These are phyloP conservation scores for Copidosoma floridanum DNA, from an alignment of 1,140 invertebrate species.

Conservation along the genomic window DNA sequence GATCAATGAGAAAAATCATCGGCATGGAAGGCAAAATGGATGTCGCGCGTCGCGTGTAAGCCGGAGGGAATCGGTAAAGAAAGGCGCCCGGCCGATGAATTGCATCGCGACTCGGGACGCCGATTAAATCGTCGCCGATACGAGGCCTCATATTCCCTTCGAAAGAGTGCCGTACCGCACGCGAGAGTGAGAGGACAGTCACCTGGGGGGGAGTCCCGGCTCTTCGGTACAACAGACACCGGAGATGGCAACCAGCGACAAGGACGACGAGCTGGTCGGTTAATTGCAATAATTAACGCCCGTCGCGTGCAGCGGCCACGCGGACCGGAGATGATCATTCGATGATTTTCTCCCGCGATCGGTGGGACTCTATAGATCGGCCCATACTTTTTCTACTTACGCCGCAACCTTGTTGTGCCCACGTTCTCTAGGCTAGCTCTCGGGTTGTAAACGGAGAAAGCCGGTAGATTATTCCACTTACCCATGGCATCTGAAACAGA, in stretches of 20 bases:
- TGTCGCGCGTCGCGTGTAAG: constrained; percentile 31
- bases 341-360: constrained; percentile 6
- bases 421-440: too few species aligned
- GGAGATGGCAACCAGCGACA: too few species aligned
- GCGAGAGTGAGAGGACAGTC: too few species aligned
- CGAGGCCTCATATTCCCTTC: neutral
- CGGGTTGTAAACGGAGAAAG: neutral
- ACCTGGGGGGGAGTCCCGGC: neutral
- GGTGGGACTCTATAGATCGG: too few species aligned
- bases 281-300: constrained; percentile 38
- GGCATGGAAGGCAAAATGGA: neutral
- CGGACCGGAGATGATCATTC: neutral
- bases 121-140: constrained; percentile 28
- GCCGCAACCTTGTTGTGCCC: too few species aligned
- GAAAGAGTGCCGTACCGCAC: too few species aligned
- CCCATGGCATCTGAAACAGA: constrained; percentile 57
- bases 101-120: neutral
- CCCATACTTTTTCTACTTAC: too few species aligned
- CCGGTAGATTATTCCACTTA: constrained; percentile 42
- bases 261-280: constrained; percentile 26
- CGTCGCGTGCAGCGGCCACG: constrained; percentile 3
- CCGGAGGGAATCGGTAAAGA: too few species aligned
- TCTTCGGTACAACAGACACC: constrained; percentile 14
- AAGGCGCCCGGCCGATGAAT: constrained; percentile 4
- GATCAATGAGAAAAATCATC: neutral